phyloP scores from a whole-genome alignment of 2,113 vertebrate genomes.

The Periophthalmodon schlosseri region DNA sequence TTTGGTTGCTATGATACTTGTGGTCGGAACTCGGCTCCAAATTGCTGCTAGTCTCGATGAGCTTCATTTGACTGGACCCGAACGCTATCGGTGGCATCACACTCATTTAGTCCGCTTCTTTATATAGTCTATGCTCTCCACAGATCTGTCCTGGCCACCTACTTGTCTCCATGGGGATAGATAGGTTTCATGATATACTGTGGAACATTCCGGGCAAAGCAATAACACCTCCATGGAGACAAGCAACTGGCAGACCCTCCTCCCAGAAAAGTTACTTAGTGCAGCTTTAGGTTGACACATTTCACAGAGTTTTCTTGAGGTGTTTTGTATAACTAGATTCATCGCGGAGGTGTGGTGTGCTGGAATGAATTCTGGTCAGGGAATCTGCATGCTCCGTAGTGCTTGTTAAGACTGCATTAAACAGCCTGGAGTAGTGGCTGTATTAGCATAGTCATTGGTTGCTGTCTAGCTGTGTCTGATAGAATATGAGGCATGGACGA shows the following conservation, averaged over 20 bases:
- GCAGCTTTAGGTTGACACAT: constrained; percentile 4
- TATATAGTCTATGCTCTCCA: too few species aligned
- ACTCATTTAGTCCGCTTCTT: too few species aligned
- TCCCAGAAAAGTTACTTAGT: not conserved
- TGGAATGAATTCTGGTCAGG: constrained; percentile 67
- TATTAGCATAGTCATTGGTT: constrained; percentile 23
- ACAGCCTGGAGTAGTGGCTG: constrained; percentile 31
- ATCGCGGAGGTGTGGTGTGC: constrained; percentile 52
- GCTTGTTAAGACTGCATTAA: constrained; percentile 44
- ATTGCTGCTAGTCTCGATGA: too few species aligned
- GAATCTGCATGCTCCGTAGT: constrained; percentile 36
- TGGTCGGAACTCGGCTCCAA: too few species aligned
- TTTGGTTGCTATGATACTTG: too few species aligned
- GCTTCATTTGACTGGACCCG: too few species aligned
- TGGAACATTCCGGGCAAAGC: too few species aligned
- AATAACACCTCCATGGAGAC: not conserved
- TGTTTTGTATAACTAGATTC: constrained; percentile 59
- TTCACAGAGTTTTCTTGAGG: constrained; percentile 12
- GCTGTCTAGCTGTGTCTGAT: not conserved
- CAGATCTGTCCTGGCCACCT: too few species aligned
- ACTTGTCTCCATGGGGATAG: too few species aligned
- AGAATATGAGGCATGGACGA: not conserved
- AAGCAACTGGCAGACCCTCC: not conserved
- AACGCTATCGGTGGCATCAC: too few species aligned
- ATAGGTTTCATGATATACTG: too few species aligned